Conservation (phyloP, 2,797 vertebrate species). For the Coracias cyanogaster region DNA sequence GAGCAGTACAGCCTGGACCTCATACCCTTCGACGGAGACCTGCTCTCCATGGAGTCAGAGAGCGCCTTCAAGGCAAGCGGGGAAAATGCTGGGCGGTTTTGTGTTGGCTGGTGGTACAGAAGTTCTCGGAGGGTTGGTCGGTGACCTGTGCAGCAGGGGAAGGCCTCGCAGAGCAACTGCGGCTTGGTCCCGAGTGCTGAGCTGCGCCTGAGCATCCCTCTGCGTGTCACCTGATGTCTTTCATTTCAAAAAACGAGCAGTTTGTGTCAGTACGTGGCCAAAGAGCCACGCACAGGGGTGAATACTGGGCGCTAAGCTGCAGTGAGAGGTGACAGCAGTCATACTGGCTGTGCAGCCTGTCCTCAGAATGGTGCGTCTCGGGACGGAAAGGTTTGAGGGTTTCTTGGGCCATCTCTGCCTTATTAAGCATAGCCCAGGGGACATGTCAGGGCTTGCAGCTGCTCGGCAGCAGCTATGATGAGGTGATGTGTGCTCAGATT, state of each 20-base stretch:
- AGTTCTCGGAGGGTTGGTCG: background rate
- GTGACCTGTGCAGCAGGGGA: background rate
- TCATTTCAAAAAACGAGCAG: background rate
- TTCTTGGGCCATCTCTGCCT: background rate
- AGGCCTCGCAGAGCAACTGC: background rate
- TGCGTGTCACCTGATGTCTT: too few species aligned
- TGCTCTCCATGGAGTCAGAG: constrained; percentile 98
- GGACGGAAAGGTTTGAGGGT: background rate
- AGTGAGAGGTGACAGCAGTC: background rate
- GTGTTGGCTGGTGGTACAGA: background rate
- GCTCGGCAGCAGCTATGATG: background rate
- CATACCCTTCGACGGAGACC: constrained; percentile 95
- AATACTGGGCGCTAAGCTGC: fast-evolving
- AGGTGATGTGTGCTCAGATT: background rate
- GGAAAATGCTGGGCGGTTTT: fast-evolving
- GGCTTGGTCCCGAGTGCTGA: background rate
- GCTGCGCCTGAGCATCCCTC: background rate
- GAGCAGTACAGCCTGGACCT: constrained; percentile 96
- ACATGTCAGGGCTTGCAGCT: background rate
- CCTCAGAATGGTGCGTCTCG: background rate
- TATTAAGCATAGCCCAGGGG: background rate
- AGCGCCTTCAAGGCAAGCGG: constrained; percentile 90
- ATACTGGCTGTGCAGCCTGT: background rate
- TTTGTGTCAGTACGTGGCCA: fast-evolving
- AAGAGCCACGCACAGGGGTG: fast-evolving